phyloP scores from a whole-genome alignment of 2,797 vertebrate species.

The Gastrophryne carolinensis region DNA sequence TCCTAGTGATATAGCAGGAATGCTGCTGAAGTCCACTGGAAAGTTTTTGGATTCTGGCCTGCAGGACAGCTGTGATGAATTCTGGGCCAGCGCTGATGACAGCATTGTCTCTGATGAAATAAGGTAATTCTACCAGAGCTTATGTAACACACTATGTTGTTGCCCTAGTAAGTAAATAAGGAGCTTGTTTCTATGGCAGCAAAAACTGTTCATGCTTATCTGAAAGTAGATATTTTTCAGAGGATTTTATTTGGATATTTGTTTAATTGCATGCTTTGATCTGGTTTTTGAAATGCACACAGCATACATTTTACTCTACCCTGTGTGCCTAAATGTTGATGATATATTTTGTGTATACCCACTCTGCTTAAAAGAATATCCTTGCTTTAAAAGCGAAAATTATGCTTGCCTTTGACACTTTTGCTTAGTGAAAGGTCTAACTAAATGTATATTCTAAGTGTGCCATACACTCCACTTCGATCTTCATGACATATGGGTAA shows the following conservation, averaged over 20 bases:
- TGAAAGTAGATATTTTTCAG: background rate
- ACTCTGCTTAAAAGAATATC: too few species aligned
- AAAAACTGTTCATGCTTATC: background rate
- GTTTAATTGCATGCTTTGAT: background rate
- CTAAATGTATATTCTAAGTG: too few species aligned
- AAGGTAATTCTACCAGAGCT: slow-evolving; percentile 69
- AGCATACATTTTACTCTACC: background rate
- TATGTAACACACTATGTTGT: background rate
- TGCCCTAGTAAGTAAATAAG: background rate
- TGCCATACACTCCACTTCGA: too few species aligned
- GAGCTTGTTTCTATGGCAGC: background rate
- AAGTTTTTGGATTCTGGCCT: slow-evolving; percentile 89
- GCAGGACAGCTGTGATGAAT: slow-evolving; percentile 87
- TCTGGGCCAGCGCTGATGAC: slow-evolving; percentile 90
- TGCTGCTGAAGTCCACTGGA: slow-evolving; percentile 95
- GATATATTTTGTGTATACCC: too few species aligned
- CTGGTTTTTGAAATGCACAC: background rate
- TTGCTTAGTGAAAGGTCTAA: too few species aligned
- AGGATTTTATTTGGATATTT: background rate
- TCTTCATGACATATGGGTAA: too few species aligned
- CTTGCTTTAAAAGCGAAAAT: too few species aligned
- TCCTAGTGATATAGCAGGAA: slow-evolving; percentile 91
- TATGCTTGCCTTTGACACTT: too few species aligned
- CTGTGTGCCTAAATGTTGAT: background rate
- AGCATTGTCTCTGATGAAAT: slow-evolving; percentile 92